Evolutionary conservation across 1,140 invertebrate genomes (phyloP).

Genomic region (Drosophila carrolli): DNA sequence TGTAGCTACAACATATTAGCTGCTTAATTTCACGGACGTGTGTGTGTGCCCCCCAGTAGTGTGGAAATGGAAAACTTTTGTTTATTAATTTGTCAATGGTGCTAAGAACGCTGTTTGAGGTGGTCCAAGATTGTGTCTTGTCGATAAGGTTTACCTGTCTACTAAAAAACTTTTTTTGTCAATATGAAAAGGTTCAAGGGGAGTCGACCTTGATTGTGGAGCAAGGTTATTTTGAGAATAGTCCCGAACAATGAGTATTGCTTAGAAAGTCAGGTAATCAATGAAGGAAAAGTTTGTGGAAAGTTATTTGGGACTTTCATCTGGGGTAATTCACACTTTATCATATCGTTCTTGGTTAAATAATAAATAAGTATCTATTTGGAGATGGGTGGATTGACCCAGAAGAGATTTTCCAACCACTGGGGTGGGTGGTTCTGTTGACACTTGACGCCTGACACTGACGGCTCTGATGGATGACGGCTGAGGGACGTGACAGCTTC

Average conservation of each 20-base stretch:
- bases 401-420: background rate
- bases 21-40: conserved; percentile 65
- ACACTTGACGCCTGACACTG: conserved; percentile 35
- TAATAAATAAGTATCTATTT: background rate
- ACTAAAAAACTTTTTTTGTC: background rate
- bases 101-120: conserved; percentile 35
- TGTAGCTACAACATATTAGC: conserved; percentile 80
- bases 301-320: no score
- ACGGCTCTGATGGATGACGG: conserved; percentile 44
- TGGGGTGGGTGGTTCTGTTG: background rate
- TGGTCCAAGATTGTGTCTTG: conserved; percentile 20
- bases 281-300: no score
- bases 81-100: conserved; percentile 74
- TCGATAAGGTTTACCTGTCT: conserved; percentile 29
- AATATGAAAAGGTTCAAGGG: background rate
- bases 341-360: background rate
- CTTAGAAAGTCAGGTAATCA: no score
- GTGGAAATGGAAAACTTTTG: conserved; percentile 67
- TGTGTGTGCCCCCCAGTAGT: conserved; percentile 24
- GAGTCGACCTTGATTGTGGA: background rate
- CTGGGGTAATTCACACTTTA: no score
- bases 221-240: no score
- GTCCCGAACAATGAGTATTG: no score
- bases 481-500: conserved; percentile 48
- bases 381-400: conserved; percentile 5